Evolutionary conservation across 92 coral and sea anemone genomes (phyloP), one percentile per base, ranked within the genome.

Genomic region (Muricea muricata): DNA sequence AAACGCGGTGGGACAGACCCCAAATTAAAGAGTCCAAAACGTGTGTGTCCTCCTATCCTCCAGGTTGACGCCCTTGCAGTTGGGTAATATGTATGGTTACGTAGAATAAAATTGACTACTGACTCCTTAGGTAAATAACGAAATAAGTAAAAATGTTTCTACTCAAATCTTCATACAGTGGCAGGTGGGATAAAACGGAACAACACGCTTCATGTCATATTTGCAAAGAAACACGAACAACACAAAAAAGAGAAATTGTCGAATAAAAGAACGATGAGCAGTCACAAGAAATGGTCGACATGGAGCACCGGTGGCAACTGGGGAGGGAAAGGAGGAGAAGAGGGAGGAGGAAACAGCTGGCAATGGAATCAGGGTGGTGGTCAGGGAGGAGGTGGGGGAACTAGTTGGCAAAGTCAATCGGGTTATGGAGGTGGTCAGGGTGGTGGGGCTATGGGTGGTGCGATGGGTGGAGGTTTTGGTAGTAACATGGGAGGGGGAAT

Each of bases 361-460:
- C n/a, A n/a, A n/a, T n/a, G n/a, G n/a, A n/a, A n/a, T n/a, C n/a
- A n/a, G n/a, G n/a, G n/a, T n/a, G n/a, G n/a, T n/a, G n/a, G n/a
- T n/a, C n/a, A n/a, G n/a, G 57, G 79, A 21, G 80, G 61, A 21
- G 80, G 80, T 20, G 20, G 18, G 34, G 61, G 61, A 21, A 63
- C 35, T 45, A 39, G 58, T 2, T 23, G 78, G 9, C 2, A 18
- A 17, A 31, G 52, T 6, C 29, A 31, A 29, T 23, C 55, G 14
- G 25, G 40, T 17, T 14, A n/a, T 47, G 80, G 80, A n/a, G 80
- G 60, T 1, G 80, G 80, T 1, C 50, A 21, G 80, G 80, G 63
- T 21, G 80, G 65, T 26, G 80, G 63, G n/a, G n/a, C n/a, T n/a
- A n/a, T n/a, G n/a, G 78, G 55, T 39, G 55, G 52, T 11, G 30